Evolutionary conservation across 2,113 vertebrate genomes (phyloP), one percentile per base, ranked within the genome.

Genomic region (Orientallactaga bullata): DNA sequence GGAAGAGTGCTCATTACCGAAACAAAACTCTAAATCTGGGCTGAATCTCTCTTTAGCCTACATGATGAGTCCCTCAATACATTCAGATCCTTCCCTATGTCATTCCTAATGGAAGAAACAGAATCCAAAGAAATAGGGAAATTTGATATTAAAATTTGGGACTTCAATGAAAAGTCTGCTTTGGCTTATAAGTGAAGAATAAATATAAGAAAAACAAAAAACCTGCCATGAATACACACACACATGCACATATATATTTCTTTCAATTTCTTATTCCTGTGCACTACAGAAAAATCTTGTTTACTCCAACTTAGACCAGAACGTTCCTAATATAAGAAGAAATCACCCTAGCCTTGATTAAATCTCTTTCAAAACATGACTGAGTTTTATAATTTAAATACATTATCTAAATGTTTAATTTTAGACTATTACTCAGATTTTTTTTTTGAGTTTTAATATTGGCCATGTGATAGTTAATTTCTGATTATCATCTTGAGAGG

Each of bases 301-400:
- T 51, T 51, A 51, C 51, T 51, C 51, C 51, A 51, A 51, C 51
- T 51, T 51, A 51, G 51, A 51, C 51, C 51, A 51, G 51, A 51
- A 51, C 51, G 12, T 7, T 51, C 51, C 7, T 51, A 51, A 12
- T 51, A 51, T 12, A 51, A 51, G 51, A 51, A 12, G 51, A 51
- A 51, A 51, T 51, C 51, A 51, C 51, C 51, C 51, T 12, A 51
- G 51, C 51, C 51, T 51, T 51, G 51, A 51, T 51, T 51, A 51
- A 51, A 51, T 51, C 51, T 51, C 51, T 51, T 51, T 51, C 51
- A 51, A 51, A 7, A 51, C 51, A 51, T 51, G 78, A 91, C 51
- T 71, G 82, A 88, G 42, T 72, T 86, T 92, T 82, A 16, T 16
- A 74, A 42, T 92, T 88, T 96, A 88, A 94, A 71, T 58, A 39